Evolutionary conservation across 1,140 invertebrate species (phyloP), one percentile per base, ranked within the genome.

Genomic region (Arctopsyche grandis): DNA sequence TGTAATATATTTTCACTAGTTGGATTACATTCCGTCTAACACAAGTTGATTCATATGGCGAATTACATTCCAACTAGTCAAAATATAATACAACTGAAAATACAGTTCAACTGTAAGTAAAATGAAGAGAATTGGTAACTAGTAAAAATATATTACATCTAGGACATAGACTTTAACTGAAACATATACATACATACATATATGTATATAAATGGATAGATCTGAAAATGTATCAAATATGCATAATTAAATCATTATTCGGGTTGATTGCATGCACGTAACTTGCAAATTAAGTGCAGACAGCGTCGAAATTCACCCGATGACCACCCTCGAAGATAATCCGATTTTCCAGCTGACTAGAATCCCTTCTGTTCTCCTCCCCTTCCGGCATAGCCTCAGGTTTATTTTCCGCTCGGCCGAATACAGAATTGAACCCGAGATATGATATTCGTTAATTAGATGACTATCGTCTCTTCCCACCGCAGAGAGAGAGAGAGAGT

Each of bases 371-470:
- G 75, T 60, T 73, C 73, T 43, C 75, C 56, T 77, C n/a, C 52
- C 56, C 46, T 69, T 14, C 80, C n/a, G 9, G n/a, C 1, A 43
- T 70, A 52, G 46, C 58, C 56, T 75, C 38, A 29, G 75, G 69
- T 79, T 78, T 79, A 79, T 82, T 82, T 82, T 82, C 80, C 78
- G 77, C 75, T 71, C 52, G 46, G 46, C 29, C 52, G 69, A 69
- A 9, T 22, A 19, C 14, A 9, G 66, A 77, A 82, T 79, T 75
- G 78, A 69, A 0, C 29, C 29, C 44, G 69, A 74, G 69, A 77
- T 82, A 79, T 82, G 48, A 79, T 78, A 79, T 77, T 82, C 75
- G 78, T 73, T 79, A 77, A 81, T 78, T 80, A 71, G 69, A 78
- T 74, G 22, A 38, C 26, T 44, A 29, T 77, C 56, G 29, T 71